Conservation (phyloP, 2,888 invertebrate genomes). For the Acanthosoma haemorrhoidale region DNA sequence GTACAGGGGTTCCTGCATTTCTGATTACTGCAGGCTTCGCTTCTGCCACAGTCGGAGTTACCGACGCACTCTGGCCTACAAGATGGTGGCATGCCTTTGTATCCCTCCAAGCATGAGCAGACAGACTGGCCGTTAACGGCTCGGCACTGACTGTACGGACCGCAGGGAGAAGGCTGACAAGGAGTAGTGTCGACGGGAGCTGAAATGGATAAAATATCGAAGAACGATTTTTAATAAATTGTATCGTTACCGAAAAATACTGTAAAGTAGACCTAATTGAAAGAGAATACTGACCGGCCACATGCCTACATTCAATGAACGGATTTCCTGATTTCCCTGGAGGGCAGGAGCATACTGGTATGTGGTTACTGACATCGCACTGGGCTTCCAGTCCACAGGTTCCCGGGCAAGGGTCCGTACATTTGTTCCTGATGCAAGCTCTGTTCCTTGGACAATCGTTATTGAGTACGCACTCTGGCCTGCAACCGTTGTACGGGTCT, state of each 20-base stretch:
- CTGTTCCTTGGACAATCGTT: slow-evolving; percentile 53
- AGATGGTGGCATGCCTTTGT: slow-evolving; percentile 67
- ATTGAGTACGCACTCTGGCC: slow-evolving; percentile 64
- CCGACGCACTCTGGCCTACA: slow-evolving; percentile 49
- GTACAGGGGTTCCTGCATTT: slow-evolving; percentile 73
- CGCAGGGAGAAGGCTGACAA: slow-evolving; percentile 51
- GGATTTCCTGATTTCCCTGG: slow-evolving; percentile 65
- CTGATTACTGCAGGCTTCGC: slow-evolving; percentile 66
- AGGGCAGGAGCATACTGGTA: slow-evolving; percentile 68
- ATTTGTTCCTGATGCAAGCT: slow-evolving; percentile 51
- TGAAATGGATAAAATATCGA: slow-evolving; percentile 32
- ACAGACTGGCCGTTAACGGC: slow-evolving; percentile 66
- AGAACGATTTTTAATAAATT: neutral
- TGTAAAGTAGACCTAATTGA: slow-evolving; percentile 33
- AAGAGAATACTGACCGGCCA: slow-evolving; percentile 45
- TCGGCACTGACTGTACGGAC: slow-evolving; percentile 59
- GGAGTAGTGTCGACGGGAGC: slow-evolving; percentile 51
- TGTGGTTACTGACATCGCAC: slow-evolving; percentile 69
- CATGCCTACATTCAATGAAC: slow-evolving; percentile 55
- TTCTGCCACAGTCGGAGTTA: slow-evolving; percentile 63
- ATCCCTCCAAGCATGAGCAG: slow-evolving; percentile 65
- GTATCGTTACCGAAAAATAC: neutral
- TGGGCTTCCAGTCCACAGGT: slow-evolving; percentile 68
- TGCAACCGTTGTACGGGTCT: slow-evolving; percentile 70
- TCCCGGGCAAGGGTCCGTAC: slow-evolving; percentile 58